A percentile compares a stretch with the other conserved stretches of the same genome.
These are phyloP conservation scores for Molanna angustata DNA, from an alignment of 2,888 invertebrate genomes.

Conservation along the genomic window DNA sequence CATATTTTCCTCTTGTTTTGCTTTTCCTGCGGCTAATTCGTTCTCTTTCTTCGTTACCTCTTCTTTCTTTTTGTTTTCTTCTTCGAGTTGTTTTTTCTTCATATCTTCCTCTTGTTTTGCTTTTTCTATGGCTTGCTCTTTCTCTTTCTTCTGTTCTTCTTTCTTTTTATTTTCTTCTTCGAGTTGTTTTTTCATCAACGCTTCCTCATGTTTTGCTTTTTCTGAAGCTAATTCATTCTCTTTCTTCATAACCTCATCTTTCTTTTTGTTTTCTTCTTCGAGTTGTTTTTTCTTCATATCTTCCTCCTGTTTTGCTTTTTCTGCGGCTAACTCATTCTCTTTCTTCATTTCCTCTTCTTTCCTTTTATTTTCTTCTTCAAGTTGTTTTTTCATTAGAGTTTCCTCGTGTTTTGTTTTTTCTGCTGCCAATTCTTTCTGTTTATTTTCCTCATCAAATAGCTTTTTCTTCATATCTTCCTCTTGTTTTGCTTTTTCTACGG, in stretches of 20 bases:
- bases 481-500: conserved; percentile 10
- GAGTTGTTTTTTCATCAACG: no score
- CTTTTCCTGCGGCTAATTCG: conserved; percentile 18
- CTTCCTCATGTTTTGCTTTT: no score
- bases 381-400: neutral
- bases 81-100: neutral
- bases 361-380: neutral
- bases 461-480: conserved; percentile 3
- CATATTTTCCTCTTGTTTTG: conserved; percentile 7
- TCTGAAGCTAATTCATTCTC: no score
- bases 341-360: conserved; percentile 9
- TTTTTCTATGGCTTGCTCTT: neutral
- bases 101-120: neutral
- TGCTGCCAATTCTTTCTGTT: neutral
- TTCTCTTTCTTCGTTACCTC: neutral
- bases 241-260: neutral
- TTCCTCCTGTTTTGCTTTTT: conserved; percentile 30
- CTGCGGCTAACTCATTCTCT: conserved; percentile 32
- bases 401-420: neutral
- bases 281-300: conserved; percentile 18
- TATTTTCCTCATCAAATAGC: conserved; percentile 6
- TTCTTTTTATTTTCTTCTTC: conserved; percentile 31
- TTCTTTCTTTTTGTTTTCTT: neutral
- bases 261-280: neutral
- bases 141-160: conserved; percentile 29